Evolutionary conservation across 37 sponge, comb jelly and placozoan species (phyloP), one percentile per base, ranked within the genome.

Genomic region (Axinella damicornis): DNA sequence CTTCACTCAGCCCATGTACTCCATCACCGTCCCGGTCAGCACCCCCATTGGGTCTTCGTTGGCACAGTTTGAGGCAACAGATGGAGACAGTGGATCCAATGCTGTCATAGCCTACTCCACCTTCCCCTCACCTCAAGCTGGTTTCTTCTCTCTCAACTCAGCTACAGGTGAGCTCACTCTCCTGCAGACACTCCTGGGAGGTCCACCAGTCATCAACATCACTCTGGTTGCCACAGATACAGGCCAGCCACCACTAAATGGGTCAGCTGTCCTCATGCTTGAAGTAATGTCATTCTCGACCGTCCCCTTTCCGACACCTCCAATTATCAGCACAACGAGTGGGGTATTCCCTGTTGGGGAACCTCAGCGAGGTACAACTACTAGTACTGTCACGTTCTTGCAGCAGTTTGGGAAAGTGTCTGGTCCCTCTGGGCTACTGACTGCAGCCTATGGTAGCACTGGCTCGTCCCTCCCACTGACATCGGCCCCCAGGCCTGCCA

Each of bases 71-170:
- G 0, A 15, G 16, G 92, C 88, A 12, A 77, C 67, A 1, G 95
- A 94, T 39, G 40, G 60, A 2, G 95, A 94, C 62, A 39, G 39
- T 0, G 88, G 82, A 31, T 37, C 40, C 6, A 90, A 87, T 65
- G 64, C 85, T 30, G 65, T 63, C 18, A 53, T 95, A 28, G 34
- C 30, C 35, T 95, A 72, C 81, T 78, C 84, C 65, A 57, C 85
- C 6, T 11, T 36, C n/a, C 27, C 57, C 12, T 25, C 52, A 22
- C 52, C 59, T n/a, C 71, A 39, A 11, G 13, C 79, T 5, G 5
- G 5, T 15, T 33, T 59, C 11, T 79, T 87, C 18, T 56, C 78
- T 38, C 46, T 87, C 54, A 27, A 59, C 40, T 11, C 14, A 16
- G 15, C 69, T 0, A 72, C 74, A 41, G 87, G 87, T 24, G 79